phyloP scores from a whole-genome alignment of 2,113 vertebrate species.

The Colinus virginianus region DNA sequence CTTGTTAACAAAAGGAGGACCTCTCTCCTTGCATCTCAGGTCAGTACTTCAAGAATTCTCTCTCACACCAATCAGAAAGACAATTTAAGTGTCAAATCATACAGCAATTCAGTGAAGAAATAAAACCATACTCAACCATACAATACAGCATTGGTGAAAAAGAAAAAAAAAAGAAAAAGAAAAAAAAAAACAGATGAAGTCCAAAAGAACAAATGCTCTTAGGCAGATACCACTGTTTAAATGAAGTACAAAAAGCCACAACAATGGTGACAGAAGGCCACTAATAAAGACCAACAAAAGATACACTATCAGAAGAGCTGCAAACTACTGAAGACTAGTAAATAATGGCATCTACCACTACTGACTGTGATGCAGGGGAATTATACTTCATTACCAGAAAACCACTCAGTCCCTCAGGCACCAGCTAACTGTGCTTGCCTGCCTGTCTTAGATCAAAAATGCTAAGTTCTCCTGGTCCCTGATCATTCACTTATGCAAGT shows the following conservation, averaged over 20 bases:
- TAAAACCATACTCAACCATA: neutral
- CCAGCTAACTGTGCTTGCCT: neutral
- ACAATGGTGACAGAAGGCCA: neutral
- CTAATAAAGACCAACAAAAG: neutral
- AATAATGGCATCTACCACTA: neutral
- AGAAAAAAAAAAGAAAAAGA: neutral
- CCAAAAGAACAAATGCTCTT: neutral
- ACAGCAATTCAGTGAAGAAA: neutral
- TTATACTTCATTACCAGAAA: neutral
- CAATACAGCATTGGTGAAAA: neutral
- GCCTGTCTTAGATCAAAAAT: neutral
- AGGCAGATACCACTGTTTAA: neutral
- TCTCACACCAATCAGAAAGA: neutral
- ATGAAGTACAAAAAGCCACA: neutral
- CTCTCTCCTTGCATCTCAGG: neutral
- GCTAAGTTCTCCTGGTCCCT: neutral
- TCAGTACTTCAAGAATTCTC: neutral
- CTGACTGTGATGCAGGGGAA: neutral
- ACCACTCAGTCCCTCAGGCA: fast-evolving
- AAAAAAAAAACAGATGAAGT: neutral
- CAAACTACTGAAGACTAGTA: neutral
- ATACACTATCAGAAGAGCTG: neutral
- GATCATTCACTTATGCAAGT: neutral
- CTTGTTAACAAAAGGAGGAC: neutral
- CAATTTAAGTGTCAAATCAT: neutral